Percentiles rank a stretch among this genome's conserved stretches.
These are phyloP conservation scores for Theocolax elegans DNA, from an alignment of 1,140 invertebrate species.

Conservation along the genomic window DNA sequence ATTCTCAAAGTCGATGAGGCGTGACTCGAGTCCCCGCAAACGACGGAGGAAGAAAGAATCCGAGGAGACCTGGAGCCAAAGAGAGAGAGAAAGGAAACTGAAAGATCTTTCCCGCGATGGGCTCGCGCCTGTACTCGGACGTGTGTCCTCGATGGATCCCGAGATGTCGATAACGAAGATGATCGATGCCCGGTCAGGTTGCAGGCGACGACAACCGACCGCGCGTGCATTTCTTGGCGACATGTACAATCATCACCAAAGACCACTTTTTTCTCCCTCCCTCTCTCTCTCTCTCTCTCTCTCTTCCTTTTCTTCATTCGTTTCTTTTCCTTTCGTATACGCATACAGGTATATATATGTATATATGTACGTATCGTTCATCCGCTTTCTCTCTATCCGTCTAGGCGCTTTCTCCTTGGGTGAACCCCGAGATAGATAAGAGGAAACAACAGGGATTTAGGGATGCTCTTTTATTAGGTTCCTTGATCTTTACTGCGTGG, in stretches of 20 bases:
- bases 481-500: too few relatives aligned
- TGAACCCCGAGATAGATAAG: background rate
- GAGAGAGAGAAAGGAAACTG: background rate
- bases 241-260: background rate
- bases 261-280: background rate
- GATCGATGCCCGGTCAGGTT: conserved; percentile 32
- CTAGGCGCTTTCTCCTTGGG: background rate
- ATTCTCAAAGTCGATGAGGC: conserved; percentile 39
- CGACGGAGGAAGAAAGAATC: background rate
- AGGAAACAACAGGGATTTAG: background rate
- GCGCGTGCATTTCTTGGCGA: too few relatives aligned
- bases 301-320: background rate
- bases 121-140: background rate
- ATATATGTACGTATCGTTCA: too few relatives aligned
- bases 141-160: conserved; percentile 12
- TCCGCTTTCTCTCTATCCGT: background rate
- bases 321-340: background rate
- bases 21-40: background rate
- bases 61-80: background rate
- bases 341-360: background rate
- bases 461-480: too few relatives aligned
- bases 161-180: conserved; percentile 42
- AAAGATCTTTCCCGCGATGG: conserved; percentile 32
- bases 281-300: background rate
- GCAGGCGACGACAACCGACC: conserved; percentile 13